These are phyloP conservation scores for Acanthoscelides obtectus DNA, from an alignment of 2,888 invertebrate genomes.

Conservation along the genomic window DNA sequence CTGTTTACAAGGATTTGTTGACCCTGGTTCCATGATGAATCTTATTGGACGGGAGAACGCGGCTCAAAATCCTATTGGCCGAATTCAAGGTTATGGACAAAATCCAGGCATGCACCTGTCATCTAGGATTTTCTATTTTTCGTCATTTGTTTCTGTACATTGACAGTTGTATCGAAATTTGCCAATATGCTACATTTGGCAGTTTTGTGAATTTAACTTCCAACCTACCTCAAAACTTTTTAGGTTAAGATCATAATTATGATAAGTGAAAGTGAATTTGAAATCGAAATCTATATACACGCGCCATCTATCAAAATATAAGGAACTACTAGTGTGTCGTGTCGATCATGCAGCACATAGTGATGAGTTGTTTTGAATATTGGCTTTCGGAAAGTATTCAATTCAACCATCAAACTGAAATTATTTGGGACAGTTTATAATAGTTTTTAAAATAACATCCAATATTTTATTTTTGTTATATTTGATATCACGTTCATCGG, in stretches of 20 bases:
- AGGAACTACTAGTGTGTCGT: too few relatives aligned
- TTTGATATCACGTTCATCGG: too few relatives aligned
- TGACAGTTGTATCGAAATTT: background rate
- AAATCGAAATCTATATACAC: background rate
- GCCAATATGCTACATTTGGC: background rate
- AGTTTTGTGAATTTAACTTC: background rate
- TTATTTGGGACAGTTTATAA: background rate
- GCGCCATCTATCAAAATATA: constrained; percentile 14
- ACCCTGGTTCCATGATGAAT: constrained; percentile 45
- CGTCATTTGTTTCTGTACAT: too few relatives aligned
- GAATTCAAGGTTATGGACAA: constrained; percentile 50
- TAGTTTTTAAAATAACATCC: too few relatives aligned
- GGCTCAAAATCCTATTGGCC: constrained; percentile 43
- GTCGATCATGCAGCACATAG: background rate
- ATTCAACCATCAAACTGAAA: too few relatives aligned
- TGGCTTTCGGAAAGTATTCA: background rate
- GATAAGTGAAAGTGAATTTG: background rate
- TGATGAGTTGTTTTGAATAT: constrained; percentile 5
- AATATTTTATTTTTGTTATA: too few relatives aligned
- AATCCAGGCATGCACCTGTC: constrained; percentile 49
- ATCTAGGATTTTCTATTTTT: constrained; percentile 22
- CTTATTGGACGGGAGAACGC: constrained; percentile 43
- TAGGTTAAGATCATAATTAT: background rate
- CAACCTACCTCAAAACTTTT: background rate
- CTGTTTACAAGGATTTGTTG: constrained; percentile 52